Conservation (phyloP, 1,140 invertebrate species). For the Diorhabda elongata region DNA sequence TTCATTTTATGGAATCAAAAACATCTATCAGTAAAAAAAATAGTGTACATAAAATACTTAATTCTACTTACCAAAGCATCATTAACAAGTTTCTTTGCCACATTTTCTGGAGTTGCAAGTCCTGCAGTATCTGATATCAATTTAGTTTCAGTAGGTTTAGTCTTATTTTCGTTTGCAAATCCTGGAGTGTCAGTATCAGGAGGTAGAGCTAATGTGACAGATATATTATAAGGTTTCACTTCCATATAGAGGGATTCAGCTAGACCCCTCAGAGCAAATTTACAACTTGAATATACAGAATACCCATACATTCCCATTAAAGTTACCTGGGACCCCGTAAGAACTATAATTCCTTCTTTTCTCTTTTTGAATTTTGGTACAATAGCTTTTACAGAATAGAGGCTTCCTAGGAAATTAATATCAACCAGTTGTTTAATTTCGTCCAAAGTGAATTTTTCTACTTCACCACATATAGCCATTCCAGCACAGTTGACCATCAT, state of each 20-base stretch:
- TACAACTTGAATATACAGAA: conserved; percentile 85
- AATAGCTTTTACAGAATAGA: conserved; percentile 66
- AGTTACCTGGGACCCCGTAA: conserved; percentile 87
- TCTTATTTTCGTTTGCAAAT: conserved; percentile 77
- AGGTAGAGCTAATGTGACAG: conserved; percentile 83
- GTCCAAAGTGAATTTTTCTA: conserved; percentile 73
- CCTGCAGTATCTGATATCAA: conserved; percentile 79
- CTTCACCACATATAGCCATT: conserved; percentile 67
- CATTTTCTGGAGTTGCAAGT: conserved; percentile 69
- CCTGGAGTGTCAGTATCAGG: conserved; percentile 98
- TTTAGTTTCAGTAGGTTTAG: conserved; percentile 85
- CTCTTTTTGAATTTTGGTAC: conserved; percentile 66
- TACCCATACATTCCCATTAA: conserved; percentile 82
- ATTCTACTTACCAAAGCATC: conserved; percentile 70
- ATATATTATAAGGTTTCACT: conserved; percentile 73
- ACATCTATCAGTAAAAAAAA: neutral
- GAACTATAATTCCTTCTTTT: conserved; percentile 71
- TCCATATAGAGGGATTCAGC: conserved; percentile 94
- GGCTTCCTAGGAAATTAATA: conserved; percentile 69
- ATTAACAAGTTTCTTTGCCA: conserved; percentile 73
- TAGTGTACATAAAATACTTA: neutral
- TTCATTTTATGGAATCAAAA: conserved; percentile 1
- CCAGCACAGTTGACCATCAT: conserved; percentile 93
- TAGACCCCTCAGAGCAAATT: conserved; percentile 92
- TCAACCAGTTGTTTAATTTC: conserved; percentile 69